Base-by-base conservation (phyloP, 2,113 vertebrate genomes). In the Clarias magur region DNA sequence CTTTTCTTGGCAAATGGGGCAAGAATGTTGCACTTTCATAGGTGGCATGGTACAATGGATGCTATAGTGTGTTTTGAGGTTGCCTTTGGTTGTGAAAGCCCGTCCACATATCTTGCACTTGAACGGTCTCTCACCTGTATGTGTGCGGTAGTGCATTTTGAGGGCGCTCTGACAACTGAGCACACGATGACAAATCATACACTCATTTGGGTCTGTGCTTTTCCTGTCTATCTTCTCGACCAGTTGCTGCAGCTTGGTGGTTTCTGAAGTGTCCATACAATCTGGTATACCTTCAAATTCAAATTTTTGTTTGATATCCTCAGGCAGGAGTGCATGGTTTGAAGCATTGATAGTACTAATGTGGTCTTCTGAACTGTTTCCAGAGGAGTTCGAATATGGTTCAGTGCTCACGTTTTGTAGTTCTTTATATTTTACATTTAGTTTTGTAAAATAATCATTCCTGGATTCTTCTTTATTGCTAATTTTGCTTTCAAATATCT, bases 221-320 rank as follows among this genome's bases (percentile, higher is more conserved):
- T 98, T 99, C 93, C 96, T 98, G 95, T 99, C 98, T 83, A 99
- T 99, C 92, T 99, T 99, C 91, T 99, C 98, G 23, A 99, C 98
- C 83, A 99, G 95, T 16, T 97, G 97, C 92, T 99, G 98, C 57
- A 99, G 94, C 90, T 99, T 99, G 73, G 97, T 98, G 0, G 98
- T 99, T 94, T 99, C 98, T 1, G 98, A 99, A 4, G 97, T 95
- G 89, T 97, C 96, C 27, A 96, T 94, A n/a, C 96, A 95, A 91
- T 99, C 97, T 90, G 98, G 84, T 6, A 98, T 96, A 67, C 97
- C 96, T 86, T 97, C 97, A 83, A 99, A 98, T 2, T 97, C 96
- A 92, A 99, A 99, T 91, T 97, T 98, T 27, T 97, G 96, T 93
- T 97, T 98, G 90, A 98, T 97, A 86, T 98, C 96, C 89, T 99